These are phyloP conservation scores for Diploscapter pachys DNA, from an alignment of 1,140 invertebrate species.

Conservation along the genomic window DNA sequence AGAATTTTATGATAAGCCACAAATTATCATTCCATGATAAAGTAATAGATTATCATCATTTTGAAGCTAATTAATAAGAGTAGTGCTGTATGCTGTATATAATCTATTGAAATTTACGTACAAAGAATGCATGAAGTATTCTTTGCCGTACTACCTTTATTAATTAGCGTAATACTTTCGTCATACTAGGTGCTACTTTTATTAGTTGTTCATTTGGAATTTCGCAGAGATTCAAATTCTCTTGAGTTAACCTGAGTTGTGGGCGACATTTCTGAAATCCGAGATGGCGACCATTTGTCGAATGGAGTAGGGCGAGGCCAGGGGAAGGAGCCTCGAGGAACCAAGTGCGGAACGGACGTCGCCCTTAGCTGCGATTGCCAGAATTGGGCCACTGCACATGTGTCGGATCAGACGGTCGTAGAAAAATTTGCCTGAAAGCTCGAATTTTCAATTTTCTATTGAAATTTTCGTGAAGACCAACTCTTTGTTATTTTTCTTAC, in stretches of 20 bases:
- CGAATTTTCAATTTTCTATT: not conserved
- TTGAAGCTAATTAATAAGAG: no score
- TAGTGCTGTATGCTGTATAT: no score
- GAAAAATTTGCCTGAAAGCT: constrained; percentile 42
- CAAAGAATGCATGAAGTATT: no score
- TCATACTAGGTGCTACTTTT: no score
- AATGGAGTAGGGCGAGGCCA: constrained; percentile 13
- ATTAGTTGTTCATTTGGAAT: no score
- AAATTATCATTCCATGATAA: no score
- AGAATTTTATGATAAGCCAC: no score
- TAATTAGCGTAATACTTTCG: no score
- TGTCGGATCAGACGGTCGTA: constrained; percentile 42
- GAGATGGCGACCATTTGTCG: constrained; percentile 37
- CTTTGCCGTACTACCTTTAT: no score
- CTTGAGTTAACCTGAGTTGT: constrained; percentile 25
- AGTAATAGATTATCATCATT: no score
- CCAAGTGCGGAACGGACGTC: constrained; percentile 24
- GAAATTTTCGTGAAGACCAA: not conserved
- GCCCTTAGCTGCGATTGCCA: constrained; percentile 30
- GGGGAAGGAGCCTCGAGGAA: constrained; percentile 14
- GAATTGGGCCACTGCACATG: constrained; percentile 33
- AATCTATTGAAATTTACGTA: no score
- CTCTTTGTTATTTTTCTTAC: not conserved
- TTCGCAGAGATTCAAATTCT: no score
- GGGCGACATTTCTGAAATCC: constrained; percentile 41